Evolutionary conservation across 2,113 vertebrate species (phyloP), one percentile per base, ranked within the genome.

Genomic region (Petrocephalus microphthalmus): DNA sequence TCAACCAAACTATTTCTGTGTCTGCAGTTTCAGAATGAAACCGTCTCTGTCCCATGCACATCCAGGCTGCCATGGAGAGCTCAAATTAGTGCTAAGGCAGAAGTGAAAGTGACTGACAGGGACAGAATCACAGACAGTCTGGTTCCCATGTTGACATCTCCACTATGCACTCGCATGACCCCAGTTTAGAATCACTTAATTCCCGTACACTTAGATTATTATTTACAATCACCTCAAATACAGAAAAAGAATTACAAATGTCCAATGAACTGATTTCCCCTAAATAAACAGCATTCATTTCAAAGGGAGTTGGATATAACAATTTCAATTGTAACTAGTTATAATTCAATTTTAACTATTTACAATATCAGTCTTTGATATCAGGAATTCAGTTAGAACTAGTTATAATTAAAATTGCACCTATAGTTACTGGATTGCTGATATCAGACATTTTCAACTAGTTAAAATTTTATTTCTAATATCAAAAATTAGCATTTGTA

Each of bases 61-160:
- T 25, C 29, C 67, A 37, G 64, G 29, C 3, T 4, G 13, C 15
- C 15, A 74, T 29, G 6, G 25, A 74, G 5, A 74, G 67, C 67
- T 37, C 67, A 74, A 37, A 74, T 37, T 29, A 74, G 67, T 74
- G 5, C 25, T 37, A 37, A 74, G 67, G 47, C 42, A 82, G 20
- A 82, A n/a, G 78, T 82, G 37, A 82, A 82, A 82, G 78, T 82
- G 37, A 82, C 78, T 82, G 78, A 82, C 42, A 47, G 45, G 37
- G 20, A 49, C 15, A 82, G 42, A n/a, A 47, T 47, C 20, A 49
- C 20, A 49, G 42, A 49, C 42, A n/a, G 78, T 20, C 33, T 37
- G 67, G 11, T 37, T 29, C 67, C 33, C 25, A 33, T 37, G 5
- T 74, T 37, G 25, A 74, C 15, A 74, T 19, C 33, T 37, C 15